Evolutionary conservation across 2,113 vertebrate species (phyloP).

Genomic region (Anser brachyrhynchus): DNA sequence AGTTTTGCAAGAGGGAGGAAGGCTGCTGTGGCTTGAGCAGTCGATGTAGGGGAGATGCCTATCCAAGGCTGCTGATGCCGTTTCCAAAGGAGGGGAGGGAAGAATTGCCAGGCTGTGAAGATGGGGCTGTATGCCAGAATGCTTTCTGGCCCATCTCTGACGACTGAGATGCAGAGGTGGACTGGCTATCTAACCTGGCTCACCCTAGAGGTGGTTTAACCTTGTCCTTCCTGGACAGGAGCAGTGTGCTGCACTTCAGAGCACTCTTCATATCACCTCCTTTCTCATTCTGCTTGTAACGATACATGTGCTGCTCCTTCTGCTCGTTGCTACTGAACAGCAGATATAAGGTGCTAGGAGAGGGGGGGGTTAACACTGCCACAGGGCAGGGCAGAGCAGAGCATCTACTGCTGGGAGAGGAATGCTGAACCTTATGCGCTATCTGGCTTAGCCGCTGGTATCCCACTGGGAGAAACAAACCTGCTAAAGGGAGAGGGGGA

Average conservation of each 20-base stretch:
- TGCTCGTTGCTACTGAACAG: background rate
- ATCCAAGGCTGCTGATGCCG: background rate
- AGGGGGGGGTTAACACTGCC: background rate
- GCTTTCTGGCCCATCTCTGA: background rate
- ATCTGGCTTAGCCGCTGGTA: background rate
- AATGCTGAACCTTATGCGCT: background rate
- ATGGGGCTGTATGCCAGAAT: background rate
- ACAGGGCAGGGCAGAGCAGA: background rate
- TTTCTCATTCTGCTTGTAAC: background rate
- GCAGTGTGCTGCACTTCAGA: accelerated
- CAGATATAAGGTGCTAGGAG: background rate
- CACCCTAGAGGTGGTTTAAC: background rate
- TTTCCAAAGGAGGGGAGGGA: background rate
- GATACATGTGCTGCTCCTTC: background rate
- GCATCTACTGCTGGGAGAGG: background rate
- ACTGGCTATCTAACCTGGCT: background rate
- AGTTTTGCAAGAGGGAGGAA: background rate
- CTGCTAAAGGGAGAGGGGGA: background rate
- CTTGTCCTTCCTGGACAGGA: background rate
- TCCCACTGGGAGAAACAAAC: background rate
- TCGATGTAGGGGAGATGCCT: background rate
- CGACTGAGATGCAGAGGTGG: background rate
- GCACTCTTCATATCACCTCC: background rate
- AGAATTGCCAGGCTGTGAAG: background rate
- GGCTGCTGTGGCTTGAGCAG: too few species aligned